A percentile compares a stretch with the other conserved stretches of the same genome.
These are phyloP conservation scores for Eretmochelys imbricata DNA, from an alignment of 2,113 vertebrate genomes.

Conservation along the genomic window DNA sequence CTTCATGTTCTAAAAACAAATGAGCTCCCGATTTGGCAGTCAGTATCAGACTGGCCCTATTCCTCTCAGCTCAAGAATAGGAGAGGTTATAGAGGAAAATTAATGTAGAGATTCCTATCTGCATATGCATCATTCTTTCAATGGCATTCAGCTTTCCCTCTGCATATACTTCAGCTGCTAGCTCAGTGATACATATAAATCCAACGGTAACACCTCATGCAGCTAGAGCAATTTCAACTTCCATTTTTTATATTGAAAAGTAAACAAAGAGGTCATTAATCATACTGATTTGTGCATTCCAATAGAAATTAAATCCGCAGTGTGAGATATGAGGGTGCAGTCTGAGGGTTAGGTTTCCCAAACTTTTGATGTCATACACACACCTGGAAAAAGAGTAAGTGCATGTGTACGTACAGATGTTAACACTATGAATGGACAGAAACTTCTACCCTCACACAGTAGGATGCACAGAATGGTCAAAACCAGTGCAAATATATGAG, in stretches of 20 bases:
- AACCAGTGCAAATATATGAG: background rate
- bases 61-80: background rate
- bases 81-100: background rate
- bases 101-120: background rate
- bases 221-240: background rate
- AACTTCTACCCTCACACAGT: background rate
- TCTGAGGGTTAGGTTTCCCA: background rate
- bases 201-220: background rate
- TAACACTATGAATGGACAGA: background rate
- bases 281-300: background rate
- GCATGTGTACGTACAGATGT: accelerated
- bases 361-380: accelerated
- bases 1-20: background rate
- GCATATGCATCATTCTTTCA: background rate
- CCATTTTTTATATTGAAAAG: background rate
- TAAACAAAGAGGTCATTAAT: background rate
- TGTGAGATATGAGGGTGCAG: background rate
- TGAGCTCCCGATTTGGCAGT: accelerated
- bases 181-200: background rate
- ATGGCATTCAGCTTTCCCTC: background rate
- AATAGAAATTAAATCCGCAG: background rate
- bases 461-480: accelerated
- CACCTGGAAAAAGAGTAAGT: accelerated
- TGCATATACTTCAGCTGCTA: background rate
- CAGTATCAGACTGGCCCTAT: accelerated